Evolutionary conservation across 2,888 invertebrate species (phyloP), one percentile per base, ranked within the genome.

Genomic region (Halocaridina rubra): DNA sequence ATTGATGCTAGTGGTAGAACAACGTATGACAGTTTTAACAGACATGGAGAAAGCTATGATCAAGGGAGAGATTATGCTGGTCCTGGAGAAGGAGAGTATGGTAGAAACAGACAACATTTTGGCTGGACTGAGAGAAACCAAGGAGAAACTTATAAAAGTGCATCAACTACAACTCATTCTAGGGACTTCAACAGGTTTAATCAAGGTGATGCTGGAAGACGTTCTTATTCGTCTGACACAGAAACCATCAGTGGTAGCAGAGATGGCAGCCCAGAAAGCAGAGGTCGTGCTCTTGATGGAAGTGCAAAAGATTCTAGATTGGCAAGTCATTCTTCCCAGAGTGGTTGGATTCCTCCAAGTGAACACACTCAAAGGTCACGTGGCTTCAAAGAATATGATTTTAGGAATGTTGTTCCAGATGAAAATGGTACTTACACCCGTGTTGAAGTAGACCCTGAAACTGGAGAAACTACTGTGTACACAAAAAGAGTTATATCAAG

Each of bases 401-500:
- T 53, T 53, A 19, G 19, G 16, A 53, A 53, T 4, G 19, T n/a
- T 2, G 61, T 29, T 16, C 22, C 82, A n/a, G 39, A 39, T 39
- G 61, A 39, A 16, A 82, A 72, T 72, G 77, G 78, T n/a, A 82
- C 82, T 39, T 82, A 78, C 30, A 77, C 67, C 5, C 78, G 78
- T 22, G 82, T 82, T 7, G 82, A 82, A 39, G 72, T 82, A 16
- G 82, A 82, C 30, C 82, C 82, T 24, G 33, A 39, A 61, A 82
- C 82, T 46, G 82, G 82, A n/a, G 57, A 57, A 22, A 82, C 82
- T 2, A 82, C 39, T 19, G 71, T 71, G 0, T 82, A 72, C 46
- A 71, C 82, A 5, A 57, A 71, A 46, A 82, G 39, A 78, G 78
- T 82, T 10, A 57, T 71, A 13, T 59, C 19, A n/a, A 16, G 46